These are phyloP conservation scores for Noctua janthe DNA, from an alignment of 2,888 invertebrate genomes.

Conservation along the genomic window DNA sequence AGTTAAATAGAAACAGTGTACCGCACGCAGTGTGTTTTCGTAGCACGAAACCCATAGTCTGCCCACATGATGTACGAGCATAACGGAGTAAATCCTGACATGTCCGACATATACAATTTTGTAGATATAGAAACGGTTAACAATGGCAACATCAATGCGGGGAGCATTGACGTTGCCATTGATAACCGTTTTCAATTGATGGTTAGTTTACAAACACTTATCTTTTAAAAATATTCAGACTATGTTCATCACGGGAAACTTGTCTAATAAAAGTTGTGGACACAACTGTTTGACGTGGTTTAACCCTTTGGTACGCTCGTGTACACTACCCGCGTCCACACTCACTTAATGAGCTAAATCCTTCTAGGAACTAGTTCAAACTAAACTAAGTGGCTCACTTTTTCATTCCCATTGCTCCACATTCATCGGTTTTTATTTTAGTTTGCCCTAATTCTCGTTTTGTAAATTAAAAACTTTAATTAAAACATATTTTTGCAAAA, in stretches of 20 bases:
- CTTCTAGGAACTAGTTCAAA: conserved; percentile 52
- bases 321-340: conserved; percentile 51
- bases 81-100: too few relatives aligned
- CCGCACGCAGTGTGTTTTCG: too few relatives aligned
- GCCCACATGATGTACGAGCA: too few relatives aligned
- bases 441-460: background rate
- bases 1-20: too few relatives aligned
- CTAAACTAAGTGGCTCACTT: conserved; percentile 43
- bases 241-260: conserved; percentile 49
- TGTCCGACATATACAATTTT: background rate
- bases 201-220: conserved; percentile 41
- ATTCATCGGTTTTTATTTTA: conserved; percentile 29
- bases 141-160: background rate
- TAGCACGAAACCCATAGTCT: too few relatives aligned
- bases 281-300: conserved; percentile 66
- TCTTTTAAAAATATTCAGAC: conserved; percentile 33
- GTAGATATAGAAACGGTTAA: background rate
- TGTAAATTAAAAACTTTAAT: conserved; percentile 12
- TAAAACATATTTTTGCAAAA: conserved; percentile 2
- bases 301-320: conserved; percentile 63
- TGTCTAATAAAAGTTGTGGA: conserved; percentile 67
- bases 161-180: too few relatives aligned
- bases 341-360: conserved; percentile 60
- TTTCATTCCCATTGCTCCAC: conserved; percentile 30
- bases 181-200: background rate